These are phyloP conservation scores for Heteractis magnifica DNA, from an alignment of 92 coral and sea anemone species.

Conservation along the genomic window DNA sequence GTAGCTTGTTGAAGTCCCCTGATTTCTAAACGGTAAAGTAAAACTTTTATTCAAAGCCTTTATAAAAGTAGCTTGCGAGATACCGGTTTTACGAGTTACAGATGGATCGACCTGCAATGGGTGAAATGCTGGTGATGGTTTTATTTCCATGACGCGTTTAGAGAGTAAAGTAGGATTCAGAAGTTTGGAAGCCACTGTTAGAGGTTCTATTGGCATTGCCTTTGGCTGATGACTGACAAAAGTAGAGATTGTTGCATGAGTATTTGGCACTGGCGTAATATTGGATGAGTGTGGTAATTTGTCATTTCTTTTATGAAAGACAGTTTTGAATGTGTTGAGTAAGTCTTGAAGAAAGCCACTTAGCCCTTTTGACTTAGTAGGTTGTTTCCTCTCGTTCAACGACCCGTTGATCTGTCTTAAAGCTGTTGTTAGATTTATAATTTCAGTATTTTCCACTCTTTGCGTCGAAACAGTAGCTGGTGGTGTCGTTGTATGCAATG, in stretches of 20 bases:
- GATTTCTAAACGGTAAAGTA: background rate
- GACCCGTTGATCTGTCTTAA: background rate
- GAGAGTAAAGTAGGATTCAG: background rate
- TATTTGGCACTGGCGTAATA: background rate
- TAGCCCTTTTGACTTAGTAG: background rate
- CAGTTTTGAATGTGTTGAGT: background rate
- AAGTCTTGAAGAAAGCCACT: constrained; percentile 5
- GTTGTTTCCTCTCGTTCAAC: background rate
- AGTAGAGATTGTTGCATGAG: background rate
- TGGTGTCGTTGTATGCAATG: background rate
- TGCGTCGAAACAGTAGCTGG: background rate
- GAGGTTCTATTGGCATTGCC: background rate
- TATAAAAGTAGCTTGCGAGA: background rate
- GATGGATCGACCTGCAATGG: background rate
- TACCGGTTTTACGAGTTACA: background rate
- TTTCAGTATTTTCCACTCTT: background rate
- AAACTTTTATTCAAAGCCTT: background rate
- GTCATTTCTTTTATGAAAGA: background rate
- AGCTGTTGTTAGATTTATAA: background rate
- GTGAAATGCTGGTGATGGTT: background rate
- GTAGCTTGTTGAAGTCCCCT: background rate
- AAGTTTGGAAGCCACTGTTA: background rate
- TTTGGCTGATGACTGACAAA: background rate
- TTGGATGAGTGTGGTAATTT: background rate
- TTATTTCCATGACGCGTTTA: background rate